These are phyloP conservation scores for Contarinia nasturtii DNA, from an alignment of 1,140 invertebrate genomes.

Conservation along the genomic window DNA sequence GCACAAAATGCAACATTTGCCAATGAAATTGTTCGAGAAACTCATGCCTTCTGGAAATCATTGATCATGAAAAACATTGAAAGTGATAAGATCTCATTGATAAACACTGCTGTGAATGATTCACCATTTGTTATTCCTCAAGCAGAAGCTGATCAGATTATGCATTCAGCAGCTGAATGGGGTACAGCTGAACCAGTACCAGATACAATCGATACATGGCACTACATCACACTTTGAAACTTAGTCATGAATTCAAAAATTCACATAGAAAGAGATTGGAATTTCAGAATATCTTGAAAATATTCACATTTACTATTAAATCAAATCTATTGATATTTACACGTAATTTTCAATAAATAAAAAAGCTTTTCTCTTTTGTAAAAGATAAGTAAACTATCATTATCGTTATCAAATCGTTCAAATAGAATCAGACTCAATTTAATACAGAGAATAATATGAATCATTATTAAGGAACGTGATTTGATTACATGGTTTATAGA, in stretches of 20 bases:
- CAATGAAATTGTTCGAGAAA: slow-evolving; percentile 59
- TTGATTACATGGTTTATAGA: too few species aligned
- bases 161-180: slow-evolving; percentile 37
- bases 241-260: slow-evolving; percentile 15
- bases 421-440: too few species aligned
- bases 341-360: too few species aligned
- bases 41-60: slow-evolving; percentile 37
- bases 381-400: too few species aligned
- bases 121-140: slow-evolving; percentile 39
- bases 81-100: slow-evolving; percentile 33
- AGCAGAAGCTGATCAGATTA: slow-evolving; percentile 39
- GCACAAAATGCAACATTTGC: slow-evolving; percentile 83
- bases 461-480: too few species aligned
- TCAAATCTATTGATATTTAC: too few species aligned
- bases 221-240: slow-evolving; percentile 43
- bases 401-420: too few species aligned
- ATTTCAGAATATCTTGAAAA: too few species aligned
- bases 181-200: slow-evolving; percentile 32
- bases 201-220: slow-evolving; percentile 51
- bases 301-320: too few species aligned
- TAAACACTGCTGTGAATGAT: slow-evolving; percentile 41
- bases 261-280: background rate
- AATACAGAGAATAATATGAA: too few species aligned
- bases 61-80: slow-evolving; percentile 30
- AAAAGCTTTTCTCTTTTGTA: too few species aligned